Conservation (phyloP, 2,797 vertebrate species). For the Falco rusticolus region DNA sequence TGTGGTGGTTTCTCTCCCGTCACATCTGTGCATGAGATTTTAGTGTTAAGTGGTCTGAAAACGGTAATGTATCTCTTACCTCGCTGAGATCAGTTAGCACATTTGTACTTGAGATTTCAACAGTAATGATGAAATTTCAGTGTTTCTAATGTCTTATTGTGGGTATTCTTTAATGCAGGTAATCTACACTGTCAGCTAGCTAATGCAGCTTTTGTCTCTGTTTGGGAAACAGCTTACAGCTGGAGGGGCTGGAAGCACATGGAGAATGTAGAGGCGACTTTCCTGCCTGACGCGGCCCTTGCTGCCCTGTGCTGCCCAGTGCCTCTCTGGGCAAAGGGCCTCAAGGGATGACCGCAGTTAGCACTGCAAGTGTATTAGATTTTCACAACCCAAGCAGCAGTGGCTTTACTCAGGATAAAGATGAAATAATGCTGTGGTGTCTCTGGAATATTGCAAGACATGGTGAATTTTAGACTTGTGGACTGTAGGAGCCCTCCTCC, state of each 20-base stretch:
- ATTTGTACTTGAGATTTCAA: neutral
- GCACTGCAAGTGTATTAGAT: neutral
- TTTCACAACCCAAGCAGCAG: neutral
- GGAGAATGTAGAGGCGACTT: neutral
- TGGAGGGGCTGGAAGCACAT: neutral
- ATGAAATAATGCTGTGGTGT: neutral
- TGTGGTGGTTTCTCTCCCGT: neutral
- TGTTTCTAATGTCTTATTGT: neutral
- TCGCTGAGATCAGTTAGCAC: neutral
- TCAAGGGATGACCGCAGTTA: neutral
- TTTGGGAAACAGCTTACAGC: neutral
- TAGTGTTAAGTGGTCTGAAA: neutral
- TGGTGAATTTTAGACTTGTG: neutral
- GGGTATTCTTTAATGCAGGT: neutral
- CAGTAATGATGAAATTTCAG: neutral
- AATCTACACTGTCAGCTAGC: neutral
- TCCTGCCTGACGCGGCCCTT: neutral
- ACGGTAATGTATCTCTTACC: neutral
- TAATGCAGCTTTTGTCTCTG: neutral
- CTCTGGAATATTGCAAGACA: neutral
- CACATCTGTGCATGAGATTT: neutral
- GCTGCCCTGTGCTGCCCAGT: neutral
- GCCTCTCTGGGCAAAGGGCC: neutral
- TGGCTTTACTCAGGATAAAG: neutral
- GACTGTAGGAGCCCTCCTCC: neutral